Evolutionary conservation across 2,113 vertebrate genomes (phyloP), one percentile per base, ranked within the genome.

Genomic region (Echinops telfairi): DNA sequence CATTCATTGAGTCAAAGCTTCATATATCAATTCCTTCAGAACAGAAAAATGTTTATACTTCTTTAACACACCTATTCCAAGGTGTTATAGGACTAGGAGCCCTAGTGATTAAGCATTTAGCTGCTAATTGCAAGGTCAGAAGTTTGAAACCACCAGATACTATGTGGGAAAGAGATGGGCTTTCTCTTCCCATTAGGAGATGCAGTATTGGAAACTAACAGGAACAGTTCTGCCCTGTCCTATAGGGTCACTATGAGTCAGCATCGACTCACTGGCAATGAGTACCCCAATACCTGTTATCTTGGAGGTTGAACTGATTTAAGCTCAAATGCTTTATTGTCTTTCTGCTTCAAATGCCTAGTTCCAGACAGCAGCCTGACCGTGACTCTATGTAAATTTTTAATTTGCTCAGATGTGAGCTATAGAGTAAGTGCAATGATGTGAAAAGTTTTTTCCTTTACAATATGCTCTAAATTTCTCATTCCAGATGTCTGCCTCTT

Each of bases 401-500:
- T 84, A 92, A 81, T 83, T 92, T 77, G 25, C 4, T 78, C 62
- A 58, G 19, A 94, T 68, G 87, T 78, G 47, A 89, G 62, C 38
- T 88, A 73, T 83, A 87, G 47, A 94, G 76, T 78, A 85, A 70
- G 19, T 75, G 2, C 53, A 81, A 92, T 12, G 22, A 16, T 40
- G 27, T 85, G 86, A 64, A 78, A 88, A 76, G 90, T 89, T 19
- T n/a, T 84, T 77, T 5, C 0, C 62, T 79, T 85, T 92, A 89
- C 43, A 90, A 94, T 94, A 78, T 96, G 89, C 73, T 96, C 70
- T 91, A 27, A 70, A 43, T 73, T 77, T 95, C 78, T 82, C 25
- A 85, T 90, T 76, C 95, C 92, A 95, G 95, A 96, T 96, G 92
- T 86, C 89, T 96, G 68, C 91, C 25, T 89, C 36, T 8, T 40